Percentiles rank a stretch among this genome's conserved stretches.
These are phyloP conservation scores for Ianthella basta DNA, from an alignment of 37 sponge, comb jelly and placozoan species.

Conservation along the genomic window DNA sequence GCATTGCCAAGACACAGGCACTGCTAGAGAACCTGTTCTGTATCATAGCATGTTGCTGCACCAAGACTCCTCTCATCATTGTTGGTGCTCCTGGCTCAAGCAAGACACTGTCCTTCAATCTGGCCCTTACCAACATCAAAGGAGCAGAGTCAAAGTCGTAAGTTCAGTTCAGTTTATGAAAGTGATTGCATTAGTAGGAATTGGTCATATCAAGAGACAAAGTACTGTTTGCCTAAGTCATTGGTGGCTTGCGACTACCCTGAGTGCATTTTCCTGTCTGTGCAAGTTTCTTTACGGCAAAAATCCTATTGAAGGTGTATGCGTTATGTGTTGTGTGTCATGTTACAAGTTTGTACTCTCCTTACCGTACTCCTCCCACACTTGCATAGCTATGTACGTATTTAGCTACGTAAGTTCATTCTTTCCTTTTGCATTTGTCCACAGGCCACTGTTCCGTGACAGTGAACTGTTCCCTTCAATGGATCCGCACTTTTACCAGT, in stretches of 20 bases:
- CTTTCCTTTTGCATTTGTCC: too few species aligned
- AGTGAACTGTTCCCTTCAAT: constrained; percentile 50
- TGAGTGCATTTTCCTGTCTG: neutral
- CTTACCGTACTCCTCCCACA: too few species aligned
- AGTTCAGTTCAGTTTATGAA: neutral
- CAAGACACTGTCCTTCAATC: constrained; percentile 75
- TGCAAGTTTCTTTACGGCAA: too few species aligned
- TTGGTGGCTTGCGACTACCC: neutral
- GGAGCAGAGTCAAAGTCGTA: constrained; percentile 75
- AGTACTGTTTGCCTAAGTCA: neutral
- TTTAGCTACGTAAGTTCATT: neutral
- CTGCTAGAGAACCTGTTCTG: constrained; percentile 76
- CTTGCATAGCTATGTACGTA: too few species aligned
- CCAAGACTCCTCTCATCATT: constrained; percentile 66
- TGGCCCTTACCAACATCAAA: constrained; percentile 84
- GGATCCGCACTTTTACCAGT: constrained; percentile 78
- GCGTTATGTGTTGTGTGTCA: too few species aligned
- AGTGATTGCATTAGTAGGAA: too few species aligned
- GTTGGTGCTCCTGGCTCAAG: constrained; percentile 78
- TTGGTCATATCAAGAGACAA: neutral
- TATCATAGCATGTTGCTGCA: constrained; percentile 46
- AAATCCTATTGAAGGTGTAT: too few species aligned
- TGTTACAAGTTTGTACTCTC: too few species aligned
- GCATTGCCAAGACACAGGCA: constrained; percentile 69
- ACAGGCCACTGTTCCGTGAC: constrained; percentile 18